Evolutionary conservation across 2,113 vertebrate genomes (phyloP).

Genomic region (Ochotona princeps): DNA sequence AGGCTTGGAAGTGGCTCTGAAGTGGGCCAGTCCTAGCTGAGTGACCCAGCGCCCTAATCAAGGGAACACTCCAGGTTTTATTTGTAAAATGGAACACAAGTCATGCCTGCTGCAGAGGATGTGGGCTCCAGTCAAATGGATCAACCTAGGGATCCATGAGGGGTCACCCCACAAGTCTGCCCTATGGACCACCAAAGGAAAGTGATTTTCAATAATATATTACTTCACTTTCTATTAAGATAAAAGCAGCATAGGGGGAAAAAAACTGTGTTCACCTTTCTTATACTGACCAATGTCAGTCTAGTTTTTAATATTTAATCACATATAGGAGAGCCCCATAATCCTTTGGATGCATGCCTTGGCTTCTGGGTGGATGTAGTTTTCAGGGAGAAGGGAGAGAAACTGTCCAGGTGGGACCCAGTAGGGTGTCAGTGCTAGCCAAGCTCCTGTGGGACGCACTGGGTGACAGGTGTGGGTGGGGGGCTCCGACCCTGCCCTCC

Average conservation of each 20-base stretch:
- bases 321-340: not conserved
- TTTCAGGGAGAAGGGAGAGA: not conserved
- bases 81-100: not conserved
- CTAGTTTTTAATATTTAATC: slow-evolving; percentile 13
- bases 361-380: not conserved
- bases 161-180: not conserved
- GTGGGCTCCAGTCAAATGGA: not conserved
- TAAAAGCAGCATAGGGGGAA: not conserved
- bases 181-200: slow-evolving; percentile 24
- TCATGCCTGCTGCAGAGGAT: not conserved
- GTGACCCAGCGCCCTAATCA: not conserved
- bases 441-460: not conserved
- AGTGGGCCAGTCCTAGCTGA: not conserved
- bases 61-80: not conserved
- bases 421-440: not conserved
- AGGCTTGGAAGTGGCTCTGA: not conserved
- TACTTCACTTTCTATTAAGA: slow-evolving; percentile 32
- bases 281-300: not conserved
- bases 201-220: not conserved
- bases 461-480: not conserved
- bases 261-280: not conserved
- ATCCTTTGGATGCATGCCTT: not conserved
- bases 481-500: not conserved
- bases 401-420: not conserved
- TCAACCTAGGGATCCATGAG: not conserved